A percentile compares a stretch with the other conserved stretches of the same genome.
phyloP scores from a whole-genome alignment of 2,888 invertebrate species.

The Muschampia plurimacula region DNA sequence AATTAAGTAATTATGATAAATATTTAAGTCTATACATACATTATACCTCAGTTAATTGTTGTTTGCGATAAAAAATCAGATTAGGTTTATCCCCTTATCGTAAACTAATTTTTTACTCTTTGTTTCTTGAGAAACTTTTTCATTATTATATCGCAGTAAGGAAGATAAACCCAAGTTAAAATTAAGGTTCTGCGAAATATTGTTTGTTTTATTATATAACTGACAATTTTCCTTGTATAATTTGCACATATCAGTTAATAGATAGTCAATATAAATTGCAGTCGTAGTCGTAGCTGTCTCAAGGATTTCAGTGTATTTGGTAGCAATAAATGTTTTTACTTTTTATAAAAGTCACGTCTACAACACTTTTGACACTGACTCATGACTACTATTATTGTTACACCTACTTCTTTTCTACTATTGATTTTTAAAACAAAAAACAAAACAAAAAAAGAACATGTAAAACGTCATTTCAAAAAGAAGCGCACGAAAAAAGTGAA shows the following conservation, averaged over 20 bases:
- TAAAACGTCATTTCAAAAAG: too few species aligned
- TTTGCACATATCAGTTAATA: constrained; percentile 12
- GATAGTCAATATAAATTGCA: background rate
- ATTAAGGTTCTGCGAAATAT: background rate
- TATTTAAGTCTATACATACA: too few species aligned
- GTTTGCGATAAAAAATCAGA: background rate
- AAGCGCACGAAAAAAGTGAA: too few species aligned
- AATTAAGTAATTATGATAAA: too few species aligned
- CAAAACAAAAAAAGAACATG: too few species aligned
- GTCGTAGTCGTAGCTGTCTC: background rate
- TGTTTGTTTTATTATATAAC: constrained; percentile 3
- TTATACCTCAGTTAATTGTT: background rate
- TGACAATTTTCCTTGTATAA: constrained; percentile 11
- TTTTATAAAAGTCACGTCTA: too few species aligned
- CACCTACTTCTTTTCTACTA: too few species aligned
- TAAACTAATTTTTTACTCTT: background rate
- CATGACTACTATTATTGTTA: background rate
- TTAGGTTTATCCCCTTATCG: too few species aligned
- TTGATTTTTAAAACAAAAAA: too few species aligned
- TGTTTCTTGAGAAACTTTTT: background rate
- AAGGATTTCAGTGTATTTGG: constrained; percentile 6
- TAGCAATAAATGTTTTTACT: background rate
- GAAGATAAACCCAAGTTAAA: background rate
- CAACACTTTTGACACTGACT: background rate
- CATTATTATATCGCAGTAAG: background rate